Conservation (phyloP, 2,113 vertebrate species). For the Sinocyclocheilus anshuiensis region DNA sequence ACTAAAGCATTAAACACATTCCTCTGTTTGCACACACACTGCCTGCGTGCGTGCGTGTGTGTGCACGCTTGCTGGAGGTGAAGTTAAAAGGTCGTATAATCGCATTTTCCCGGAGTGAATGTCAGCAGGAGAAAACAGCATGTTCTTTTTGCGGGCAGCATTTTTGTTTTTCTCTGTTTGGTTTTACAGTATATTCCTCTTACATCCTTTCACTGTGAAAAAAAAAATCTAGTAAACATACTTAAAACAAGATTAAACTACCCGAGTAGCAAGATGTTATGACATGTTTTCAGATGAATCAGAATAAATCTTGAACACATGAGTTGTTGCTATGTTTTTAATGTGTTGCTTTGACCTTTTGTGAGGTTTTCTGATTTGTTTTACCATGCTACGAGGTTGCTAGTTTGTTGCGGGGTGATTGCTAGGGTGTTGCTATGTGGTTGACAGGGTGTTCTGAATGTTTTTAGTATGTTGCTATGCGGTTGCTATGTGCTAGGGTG, state of each 20-base stretch:
- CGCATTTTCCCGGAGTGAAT: constrained; percentile 19
- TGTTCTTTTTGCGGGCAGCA: constrained; percentile 27
- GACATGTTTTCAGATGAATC: not conserved
- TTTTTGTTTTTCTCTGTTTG: not conserved
- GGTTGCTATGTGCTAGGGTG: not conserved
- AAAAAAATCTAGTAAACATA: not conserved
- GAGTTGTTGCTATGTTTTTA: too few species aligned
- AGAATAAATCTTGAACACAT: too few species aligned
- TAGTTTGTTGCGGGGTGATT: too few species aligned
- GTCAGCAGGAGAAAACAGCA: constrained; percentile 43
- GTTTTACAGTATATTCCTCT: not conserved
- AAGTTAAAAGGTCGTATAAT: constrained; percentile 45
- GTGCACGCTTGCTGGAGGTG: not conserved
- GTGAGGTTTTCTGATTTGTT: too few species aligned
- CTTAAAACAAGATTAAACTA: not conserved
- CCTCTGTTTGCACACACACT: constrained; percentile 2
- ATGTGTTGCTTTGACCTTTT: too few species aligned
- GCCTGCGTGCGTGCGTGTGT: not conserved
- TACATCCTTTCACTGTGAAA: not conserved
- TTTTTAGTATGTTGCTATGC: not conserved
- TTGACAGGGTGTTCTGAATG: not conserved
- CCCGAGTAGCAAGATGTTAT: too few species aligned
- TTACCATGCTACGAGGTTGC: too few species aligned
- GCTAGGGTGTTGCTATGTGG: too few species aligned
- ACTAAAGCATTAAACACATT: not conserved